phyloP scores from a whole-genome alignment of 2,888 invertebrate species.

The Drosophila monieri region DNA sequence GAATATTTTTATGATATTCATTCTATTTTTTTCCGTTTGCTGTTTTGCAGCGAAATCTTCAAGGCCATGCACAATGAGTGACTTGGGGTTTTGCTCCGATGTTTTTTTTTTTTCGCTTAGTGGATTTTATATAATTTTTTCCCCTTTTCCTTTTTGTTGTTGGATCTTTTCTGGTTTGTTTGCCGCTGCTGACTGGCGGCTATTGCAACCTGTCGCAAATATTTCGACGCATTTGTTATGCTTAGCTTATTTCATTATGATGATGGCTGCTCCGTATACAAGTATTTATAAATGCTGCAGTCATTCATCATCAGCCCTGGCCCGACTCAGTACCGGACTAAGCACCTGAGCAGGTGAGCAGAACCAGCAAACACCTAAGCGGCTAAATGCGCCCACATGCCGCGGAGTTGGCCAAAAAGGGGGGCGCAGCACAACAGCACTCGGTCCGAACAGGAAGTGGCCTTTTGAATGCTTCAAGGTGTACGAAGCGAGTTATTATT shows the following conservation, averaged over 20 bases:
- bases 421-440: neutral
- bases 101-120: slow-evolving; percentile 34
- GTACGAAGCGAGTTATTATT: slow-evolving; percentile 1
- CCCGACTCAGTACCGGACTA: neutral
- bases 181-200: slow-evolving; percentile 45
- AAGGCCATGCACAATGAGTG: slow-evolving; percentile 69
- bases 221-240: slow-evolving; percentile 77
- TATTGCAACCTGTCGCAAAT: slow-evolving; percentile 74
- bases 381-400: slow-evolving; percentile 61
- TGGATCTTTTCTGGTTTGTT: slow-evolving; percentile 20
- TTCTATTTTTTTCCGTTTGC: slow-evolving; percentile 24
- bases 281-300: slow-evolving; percentile 73
- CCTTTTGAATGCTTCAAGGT: slow-evolving; percentile 47
- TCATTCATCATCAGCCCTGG: slow-evolving; percentile 64
- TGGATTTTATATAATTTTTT: slow-evolving; percentile 65
- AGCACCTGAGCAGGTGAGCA: slow-evolving; percentile 32
- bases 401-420: slow-evolving; percentile 27
- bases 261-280: slow-evolving; percentile 40
- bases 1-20: slow-evolving; percentile 47
- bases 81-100: slow-evolving; percentile 53
- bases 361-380: slow-evolving; percentile 12
- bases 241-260: slow-evolving; percentile 70
- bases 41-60: slow-evolving; percentile 67
- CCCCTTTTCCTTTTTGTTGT: slow-evolving; percentile 10
- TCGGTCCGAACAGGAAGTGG: slow-evolving; percentile 59